Evolutionary conservation across 2,888 invertebrate genomes (phyloP), one percentile per base, ranked within the genome.

Genomic region (Exocentrus adspersus): DNA sequence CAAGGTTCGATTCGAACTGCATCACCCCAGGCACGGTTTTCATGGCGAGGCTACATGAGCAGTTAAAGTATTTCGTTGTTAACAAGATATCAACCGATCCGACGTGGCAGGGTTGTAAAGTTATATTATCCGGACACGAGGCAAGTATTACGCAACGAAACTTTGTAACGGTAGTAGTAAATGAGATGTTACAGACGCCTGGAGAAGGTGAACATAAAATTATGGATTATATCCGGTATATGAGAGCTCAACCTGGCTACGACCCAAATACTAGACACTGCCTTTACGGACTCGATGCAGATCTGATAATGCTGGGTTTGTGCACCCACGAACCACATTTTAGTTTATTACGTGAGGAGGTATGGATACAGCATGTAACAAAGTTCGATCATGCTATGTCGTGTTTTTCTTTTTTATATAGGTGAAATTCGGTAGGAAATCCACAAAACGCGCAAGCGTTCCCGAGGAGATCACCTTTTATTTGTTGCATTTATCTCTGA

Each of bases 151-250:
- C 10, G 9, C 2, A 7, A 7, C 14, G 6, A 48, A 48, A 20
- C 19, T 10, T 37, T 37, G 37, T n/a, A n/a, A n/a, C n/a, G n/a
- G n/a, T n/a, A n/a, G n/a, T n/a, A n/a, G n/a, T n/a, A n/a, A n/a
- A n/a, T n/a, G n/a, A n/a, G n/a, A n/a, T n/a, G n/a, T 54, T 46
- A 45, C 45, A 92, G 91, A 91, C 94, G 1, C 97, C 98, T 1
- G 98, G 98, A 0, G 98, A 98, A 85, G 98, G 99, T 0, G 99
- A 99, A 83, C 99, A 99, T 82, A 98, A 98, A 84, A 96, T 98
- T 67, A 98, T 98, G 98, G 98, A 98, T 82, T 98, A 95, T 79
- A 98, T 99, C 72, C 87, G 98, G 1, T 93, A 89, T 83, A 87
- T 94, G 77, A 92, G 94, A 74, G 88, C 94, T 0, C 90, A 92